These are phyloP conservation scores for Ageneiosus marmoratus DNA, from an alignment of 2,113 vertebrate species.

Conservation along the genomic window DNA sequence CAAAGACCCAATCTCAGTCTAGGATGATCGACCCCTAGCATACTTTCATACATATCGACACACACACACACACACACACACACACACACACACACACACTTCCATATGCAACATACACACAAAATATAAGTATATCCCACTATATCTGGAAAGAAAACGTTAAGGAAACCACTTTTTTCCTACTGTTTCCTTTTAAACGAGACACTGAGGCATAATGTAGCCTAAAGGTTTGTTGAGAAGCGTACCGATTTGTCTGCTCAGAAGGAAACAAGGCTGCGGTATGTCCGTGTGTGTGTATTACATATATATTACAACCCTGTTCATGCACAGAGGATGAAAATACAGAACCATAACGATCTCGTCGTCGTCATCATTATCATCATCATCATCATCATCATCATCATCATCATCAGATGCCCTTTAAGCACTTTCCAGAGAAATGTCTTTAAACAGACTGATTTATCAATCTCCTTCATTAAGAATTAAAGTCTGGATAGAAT, in stretches of 20 bases:
- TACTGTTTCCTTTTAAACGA: slow-evolving; percentile 14
- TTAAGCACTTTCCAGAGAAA: background rate
- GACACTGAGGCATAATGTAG: background rate
- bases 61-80: background rate
- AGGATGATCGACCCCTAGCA: slow-evolving; percentile 53
- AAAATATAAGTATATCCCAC: slow-evolving; percentile 34
- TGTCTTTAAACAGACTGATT: background rate
- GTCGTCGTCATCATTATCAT: background rate
- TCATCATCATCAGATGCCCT: background rate
- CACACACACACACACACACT: slow-evolving; percentile 19
- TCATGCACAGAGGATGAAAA: slow-evolving; percentile 8
- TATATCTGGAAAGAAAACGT: slow-evolving; percentile 30
- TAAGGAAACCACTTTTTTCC: slow-evolving; percentile 2
- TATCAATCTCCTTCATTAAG: slow-evolving; percentile 7
- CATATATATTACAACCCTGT: background rate
- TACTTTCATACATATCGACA: slow-evolving; percentile 16
- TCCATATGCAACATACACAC: slow-evolving; percentile 20
- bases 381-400: background rate
- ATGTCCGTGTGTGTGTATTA: slow-evolving; percentile 27
- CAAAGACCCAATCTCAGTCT: slow-evolving; percentile 46
- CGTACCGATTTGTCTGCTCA: slow-evolving; percentile 26
- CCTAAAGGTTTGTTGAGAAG: background rate
- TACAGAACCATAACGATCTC: background rate
- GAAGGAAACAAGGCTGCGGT: slow-evolving; percentile 19
- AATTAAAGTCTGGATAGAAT: background rate